Conservation (phyloP, 2,888 invertebrate genomes). For the Eilema depressum region DNA sequence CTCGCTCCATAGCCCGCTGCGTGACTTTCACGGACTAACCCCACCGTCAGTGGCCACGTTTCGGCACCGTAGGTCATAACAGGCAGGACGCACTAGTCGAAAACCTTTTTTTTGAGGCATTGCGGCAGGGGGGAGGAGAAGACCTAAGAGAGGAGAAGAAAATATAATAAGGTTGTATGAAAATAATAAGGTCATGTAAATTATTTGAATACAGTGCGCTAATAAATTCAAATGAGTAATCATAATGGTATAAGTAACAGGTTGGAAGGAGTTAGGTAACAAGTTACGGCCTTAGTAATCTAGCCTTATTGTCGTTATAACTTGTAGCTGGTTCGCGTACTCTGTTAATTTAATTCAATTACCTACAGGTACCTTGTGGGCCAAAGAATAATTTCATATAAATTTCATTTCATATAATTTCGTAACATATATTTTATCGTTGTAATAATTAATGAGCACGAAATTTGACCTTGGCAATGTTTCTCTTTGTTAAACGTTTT, state of each 20-base stretch:
- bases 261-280: slow-evolving; percentile 28
- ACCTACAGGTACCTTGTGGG: background rate
- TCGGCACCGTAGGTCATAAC: too few species aligned
- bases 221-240: background rate
- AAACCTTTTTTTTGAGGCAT: too few species aligned
- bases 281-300: slow-evolving; percentile 33
- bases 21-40: too few species aligned
- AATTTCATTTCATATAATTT: background rate
- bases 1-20: too few species aligned
- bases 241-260: slow-evolving; percentile 31
- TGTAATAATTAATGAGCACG: background rate
- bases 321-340: slow-evolving; percentile 14
- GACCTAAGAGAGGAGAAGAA: too few species aligned
- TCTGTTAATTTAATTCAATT: background rate
- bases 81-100: too few species aligned
- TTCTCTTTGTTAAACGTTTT: background rate
- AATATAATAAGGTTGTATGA: background rate
- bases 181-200: background rate
- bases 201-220: background rate
- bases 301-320: slow-evolving; percentile 29
- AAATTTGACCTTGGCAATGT: background rate
- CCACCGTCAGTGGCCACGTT: too few species aligned
- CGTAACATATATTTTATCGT: background rate
- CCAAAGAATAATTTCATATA: background rate
- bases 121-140: too few species aligned